Base-by-base conservation (phyloP, 2,113 vertebrate species). In the Lasiurus cinereus region DNA sequence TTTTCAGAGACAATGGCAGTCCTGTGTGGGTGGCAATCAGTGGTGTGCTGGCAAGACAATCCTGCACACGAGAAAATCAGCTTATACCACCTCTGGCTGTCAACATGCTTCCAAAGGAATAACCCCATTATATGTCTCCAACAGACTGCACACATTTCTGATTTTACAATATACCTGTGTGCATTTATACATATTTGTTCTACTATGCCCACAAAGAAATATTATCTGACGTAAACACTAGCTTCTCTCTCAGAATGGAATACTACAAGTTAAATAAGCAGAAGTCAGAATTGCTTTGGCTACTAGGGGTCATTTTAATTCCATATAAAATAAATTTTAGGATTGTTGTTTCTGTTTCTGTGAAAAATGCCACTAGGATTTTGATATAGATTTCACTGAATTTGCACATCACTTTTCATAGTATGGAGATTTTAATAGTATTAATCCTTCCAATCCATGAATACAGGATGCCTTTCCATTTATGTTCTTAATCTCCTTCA, bases 211-310 rank as follows among this genome's bases (percentile, higher is more conserved):
- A 90, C 29, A 91, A 77, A 78, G 36, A 94, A 91, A 59, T 16
- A 92, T n/a, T 67, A 92, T 70, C 39, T 94, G 74, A 93, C 70
- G 29, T 54, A 79, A 74, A 90, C 16, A 89, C 4, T 18, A 82
- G 22, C 73, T 27, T 74, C 50, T 80, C 31, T 88, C 54, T 87
- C 56, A 84, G 12, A 78, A 78, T 21, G 24, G 67, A 86, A 91
- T 43, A 67, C 59, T 76, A 74, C 54, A 90, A 62, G 52, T 46
- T 22, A 93, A 76, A 22, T 3, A 84, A 33, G 24, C 52, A 48
- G 48, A 70, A 77, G 39, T 78, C 66, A 88, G 62, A 64, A 64
- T 7, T 88, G 39, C 56, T 33, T 64, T 64, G 70, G 72, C 18
- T 64, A 48, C 48, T 11, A 4, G 16, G 29, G 5, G 39, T 88